Evolutionary conservation across 2,888 invertebrate genomes (phyloP), one percentile per base, ranked within the genome.

Genomic region (Dusona sp.): DNA sequence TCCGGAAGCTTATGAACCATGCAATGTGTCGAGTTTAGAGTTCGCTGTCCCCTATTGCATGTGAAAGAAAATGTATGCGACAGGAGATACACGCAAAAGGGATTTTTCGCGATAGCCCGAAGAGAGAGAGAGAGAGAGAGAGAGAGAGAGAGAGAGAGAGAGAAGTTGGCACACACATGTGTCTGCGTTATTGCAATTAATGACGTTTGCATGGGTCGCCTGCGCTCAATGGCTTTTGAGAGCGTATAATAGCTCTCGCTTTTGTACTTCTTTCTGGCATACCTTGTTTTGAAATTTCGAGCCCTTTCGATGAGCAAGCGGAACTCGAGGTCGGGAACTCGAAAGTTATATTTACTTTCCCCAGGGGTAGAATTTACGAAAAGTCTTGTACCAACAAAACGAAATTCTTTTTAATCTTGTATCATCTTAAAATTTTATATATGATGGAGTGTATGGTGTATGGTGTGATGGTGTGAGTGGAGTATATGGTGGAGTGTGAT

Each of bases 11-110:
- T 16, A 54, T 54, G 67, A 72, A 65, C 67, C 65, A 45, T 36
- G 57, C 79, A 38, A 65, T 67, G 83, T 73, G 65, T 54, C 73
- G 33, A 65, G 65, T 61, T 61, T 54, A 68, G 79, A 83, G 83
- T 83, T 83, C 83, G 83, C 73, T 79, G 83, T 73, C 79, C 83
- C 73, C 64, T 11, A 29, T 48, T 29, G 77, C 64, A 65, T 22
- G 48, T 48, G 65, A 65, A 33, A n/a, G 36, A 19, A 2, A 45
- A 45, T 33, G 48, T 33, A 48, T 22, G 73, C 70, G 77, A 83
- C 48, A 48, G 38, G 67, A 83, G 72, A 74, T 65, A 29, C 22
- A 36, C 78, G 57, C 54, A 36, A 45, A 65, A 11, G 16, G 64
- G 45, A 29, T 65, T 33, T 77, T 45, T 64, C 48, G 45, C 16